phyloP scores from a whole-genome alignment of 2,113 vertebrate genomes.

The Paedocypris sp. region DNA sequence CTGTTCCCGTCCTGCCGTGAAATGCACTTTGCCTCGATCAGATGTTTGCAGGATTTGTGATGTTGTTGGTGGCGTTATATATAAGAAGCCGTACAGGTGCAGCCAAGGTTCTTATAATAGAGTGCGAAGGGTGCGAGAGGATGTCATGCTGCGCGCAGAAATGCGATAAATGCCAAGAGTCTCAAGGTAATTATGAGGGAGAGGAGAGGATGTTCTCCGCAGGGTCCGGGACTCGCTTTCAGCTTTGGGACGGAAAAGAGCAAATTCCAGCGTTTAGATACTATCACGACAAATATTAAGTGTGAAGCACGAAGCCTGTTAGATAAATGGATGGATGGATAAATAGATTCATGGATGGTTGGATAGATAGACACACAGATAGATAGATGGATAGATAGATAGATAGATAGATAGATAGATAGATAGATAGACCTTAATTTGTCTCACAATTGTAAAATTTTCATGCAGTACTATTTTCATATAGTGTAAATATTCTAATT shows the following conservation, averaged over 20 bases:
- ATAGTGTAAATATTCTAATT: too few relatives aligned
- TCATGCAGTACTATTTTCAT: too few relatives aligned
- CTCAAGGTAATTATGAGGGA: constrained; percentile 18
- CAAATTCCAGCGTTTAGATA: neutral
- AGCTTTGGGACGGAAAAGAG: neutral
- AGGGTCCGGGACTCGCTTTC: neutral
- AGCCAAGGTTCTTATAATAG: neutral
- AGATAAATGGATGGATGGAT: too few relatives aligned
- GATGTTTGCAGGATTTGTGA: neutral
- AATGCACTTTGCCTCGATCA: neutral
- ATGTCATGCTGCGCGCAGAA: constrained; percentile 16
- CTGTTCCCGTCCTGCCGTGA: neutral
- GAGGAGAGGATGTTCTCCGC: neutral
- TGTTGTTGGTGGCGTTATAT: neutral
- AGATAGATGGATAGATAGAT: too few relatives aligned
- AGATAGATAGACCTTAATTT: too few relatives aligned
- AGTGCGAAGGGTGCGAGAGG: constrained; percentile 2
- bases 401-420: too few relatives aligned
- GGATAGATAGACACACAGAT: too few relatives aligned
- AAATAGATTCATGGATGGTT: too few relatives aligned
- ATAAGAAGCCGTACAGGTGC: neutral
- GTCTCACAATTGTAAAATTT: too few relatives aligned
- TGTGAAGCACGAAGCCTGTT: too few relatives aligned
- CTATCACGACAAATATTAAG: too few relatives aligned
- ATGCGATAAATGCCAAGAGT: constrained; percentile 22